These are phyloP conservation scores for Pheosia gnoma DNA, from an alignment of 2,888 invertebrate genomes.

Conservation along the genomic window DNA sequence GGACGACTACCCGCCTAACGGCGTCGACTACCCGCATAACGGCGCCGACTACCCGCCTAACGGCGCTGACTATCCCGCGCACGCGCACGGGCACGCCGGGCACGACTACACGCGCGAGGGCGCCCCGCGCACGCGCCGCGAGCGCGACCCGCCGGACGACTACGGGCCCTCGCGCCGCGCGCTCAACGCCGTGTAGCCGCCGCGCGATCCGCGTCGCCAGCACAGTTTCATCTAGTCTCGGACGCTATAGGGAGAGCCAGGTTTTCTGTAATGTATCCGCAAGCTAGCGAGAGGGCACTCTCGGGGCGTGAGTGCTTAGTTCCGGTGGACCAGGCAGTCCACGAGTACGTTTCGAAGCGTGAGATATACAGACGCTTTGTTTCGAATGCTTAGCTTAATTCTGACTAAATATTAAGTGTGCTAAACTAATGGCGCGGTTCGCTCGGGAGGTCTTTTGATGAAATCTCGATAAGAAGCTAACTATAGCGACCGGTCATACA, in stretches of 20 bases:
- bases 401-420: conserved; percentile 4
- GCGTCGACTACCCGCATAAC: conserved; percentile 69
- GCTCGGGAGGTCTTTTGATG: neutral
- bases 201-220: conserved; percentile 19
- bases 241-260: neutral
- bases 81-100: conserved; percentile 46
- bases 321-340: neutral
- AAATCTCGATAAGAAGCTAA: neutral
- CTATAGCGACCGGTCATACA: neutral
- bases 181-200: conserved; percentile 89
- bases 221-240: conserved; percentile 28
- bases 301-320: too few relatives aligned
- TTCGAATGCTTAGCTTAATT: conserved; percentile 9
- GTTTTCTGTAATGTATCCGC: neutral
- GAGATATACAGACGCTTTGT: conserved; percentile 2
- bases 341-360: neutral
- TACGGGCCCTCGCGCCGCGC: conserved; percentile 87
- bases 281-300: neutral
- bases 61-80: conserved; percentile 56
- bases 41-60: conserved; percentile 57
- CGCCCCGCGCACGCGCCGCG: conserved; percentile 76
- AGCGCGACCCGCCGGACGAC: conserved; percentile 77
- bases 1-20: conserved; percentile 51
- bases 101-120: conserved; percentile 66
- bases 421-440: neutral